These are phyloP conservation scores for Chloebia gouldiae DNA, from an alignment of 2,113 vertebrate genomes.

Conservation along the genomic window DNA sequence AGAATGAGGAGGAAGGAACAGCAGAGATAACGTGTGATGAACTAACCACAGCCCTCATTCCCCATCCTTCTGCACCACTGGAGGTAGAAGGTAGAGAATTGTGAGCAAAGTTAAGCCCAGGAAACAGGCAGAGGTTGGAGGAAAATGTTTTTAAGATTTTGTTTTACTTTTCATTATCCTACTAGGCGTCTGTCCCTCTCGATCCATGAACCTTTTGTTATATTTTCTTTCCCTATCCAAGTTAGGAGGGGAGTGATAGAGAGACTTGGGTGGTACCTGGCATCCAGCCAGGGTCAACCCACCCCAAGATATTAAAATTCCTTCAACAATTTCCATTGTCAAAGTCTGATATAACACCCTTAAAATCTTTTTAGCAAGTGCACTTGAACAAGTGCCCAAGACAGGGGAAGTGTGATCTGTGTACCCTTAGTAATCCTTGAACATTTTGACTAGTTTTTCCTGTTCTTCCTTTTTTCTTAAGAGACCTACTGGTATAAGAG, in stretches of 20 bases:
- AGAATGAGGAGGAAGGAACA: not conserved
- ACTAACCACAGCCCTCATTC: not conserved
- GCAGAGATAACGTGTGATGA: not conserved
- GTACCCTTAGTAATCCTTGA: not conserved
- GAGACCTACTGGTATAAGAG: not conserved
- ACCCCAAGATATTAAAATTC: not conserved
- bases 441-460: not conserved
- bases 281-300: not conserved
- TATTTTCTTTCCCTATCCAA: not conserved
- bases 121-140: not conserved
- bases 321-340: not conserved
- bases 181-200: not conserved
- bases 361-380: not conserved
- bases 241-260: not conserved
- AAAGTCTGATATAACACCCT: not conserved
- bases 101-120: not conserved
- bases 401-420: not conserved
- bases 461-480: not conserved
- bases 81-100: not conserved
- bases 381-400: not conserved
- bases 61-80: not conserved
- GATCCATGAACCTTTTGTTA: accelerated
- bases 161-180: not conserved
- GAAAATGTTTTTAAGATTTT: not conserved
- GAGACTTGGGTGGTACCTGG: not conserved